Base-by-base conservation (phyloP, 35 echinoderm and acorn worm genomes). In the Hemicentrotus pulcherrimus region DNA sequence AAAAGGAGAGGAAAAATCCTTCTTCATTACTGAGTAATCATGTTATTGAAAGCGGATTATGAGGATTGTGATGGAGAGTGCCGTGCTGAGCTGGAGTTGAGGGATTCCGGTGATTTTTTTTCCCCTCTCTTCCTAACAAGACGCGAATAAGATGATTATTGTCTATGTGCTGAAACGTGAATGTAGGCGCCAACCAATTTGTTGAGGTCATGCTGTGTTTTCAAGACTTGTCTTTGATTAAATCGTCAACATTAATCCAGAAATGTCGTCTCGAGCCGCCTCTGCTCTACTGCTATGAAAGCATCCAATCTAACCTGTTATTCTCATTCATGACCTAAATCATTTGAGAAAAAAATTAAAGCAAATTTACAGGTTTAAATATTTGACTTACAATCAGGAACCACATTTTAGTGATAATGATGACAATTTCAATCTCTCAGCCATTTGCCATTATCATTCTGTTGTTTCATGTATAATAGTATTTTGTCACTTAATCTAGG, bases 1-100 rank as follows among this genome's bases (percentile, higher is more conserved):
- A 78, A 78, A 22, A 6, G 65, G 1, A 78, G 65, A 78, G 65
- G 65, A 78, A 78, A 78, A 4, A 78, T 78, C 65, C 65, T 78
- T 78, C 65, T 78, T 78, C 65, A 78, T 78, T 78, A 78, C 65
- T 78, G 65, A 78, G 65, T 78, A 78, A 78, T 78, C 65, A 78
- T 78, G 65, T 78, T 78, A 28, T n/a, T 78, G 65, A 78, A 78
- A 22, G 65, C 4, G 65, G 65, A 78, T 78, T 78, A 78, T 78
- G 65, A 5, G 65, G 65, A 78, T 78, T n/a, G 65, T 7, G 19
- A 78, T 22, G 19, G 65, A n/a, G 19, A 78, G 65, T n/a, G 24
- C 19, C 65, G 65, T 78, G 65, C 65, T 78, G 65, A 22, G 65
- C 24, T 78, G 19, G 19, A 22, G 19, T 78, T 6, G 24, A 78